Conservation (phyloP, 2,797 vertebrate genomes). For the Glossophaga mutica region DNA sequence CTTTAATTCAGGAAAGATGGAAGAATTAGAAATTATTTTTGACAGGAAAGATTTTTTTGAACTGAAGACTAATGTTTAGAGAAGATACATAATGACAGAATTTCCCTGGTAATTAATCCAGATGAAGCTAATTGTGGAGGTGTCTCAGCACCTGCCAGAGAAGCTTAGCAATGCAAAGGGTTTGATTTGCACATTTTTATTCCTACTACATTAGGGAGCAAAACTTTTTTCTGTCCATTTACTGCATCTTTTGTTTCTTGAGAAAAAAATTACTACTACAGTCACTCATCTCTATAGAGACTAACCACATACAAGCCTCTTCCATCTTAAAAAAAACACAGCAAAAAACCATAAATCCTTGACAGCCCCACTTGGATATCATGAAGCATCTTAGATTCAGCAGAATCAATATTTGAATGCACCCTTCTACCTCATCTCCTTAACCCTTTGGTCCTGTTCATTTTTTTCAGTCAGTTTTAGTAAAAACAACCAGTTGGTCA, state of each 20-base stretch:
- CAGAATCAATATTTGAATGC: rapidly evolving
- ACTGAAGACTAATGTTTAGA: not conserved
- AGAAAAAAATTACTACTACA: not conserved
- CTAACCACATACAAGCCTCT: too few relatives aligned
- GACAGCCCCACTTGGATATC: not conserved
- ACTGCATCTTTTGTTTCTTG: not conserved
- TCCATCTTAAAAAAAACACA: not conserved
- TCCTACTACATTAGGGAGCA: not conserved
- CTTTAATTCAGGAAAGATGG: not conserved
- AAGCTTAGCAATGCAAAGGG: not conserved
- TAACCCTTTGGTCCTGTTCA: not conserved
- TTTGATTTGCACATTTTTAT: not conserved
- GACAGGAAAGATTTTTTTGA: not conserved
- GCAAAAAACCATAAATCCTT: not conserved
- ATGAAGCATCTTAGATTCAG: not conserved
- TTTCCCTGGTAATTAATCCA: not conserved
- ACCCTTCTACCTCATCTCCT: not conserved
- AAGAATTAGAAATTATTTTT: not conserved
- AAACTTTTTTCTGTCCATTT: not conserved
- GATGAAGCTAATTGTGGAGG: not conserved
- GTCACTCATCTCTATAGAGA: not conserved
- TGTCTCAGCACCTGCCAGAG: not conserved
- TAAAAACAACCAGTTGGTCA: not conserved
- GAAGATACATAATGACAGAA: not conserved
- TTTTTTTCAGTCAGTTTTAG: not conserved